Evolutionary conservation across 1,140 invertebrate genomes (phyloP), one percentile per base, ranked within the genome.

Genomic region (Heliothis subflexa): DNA sequence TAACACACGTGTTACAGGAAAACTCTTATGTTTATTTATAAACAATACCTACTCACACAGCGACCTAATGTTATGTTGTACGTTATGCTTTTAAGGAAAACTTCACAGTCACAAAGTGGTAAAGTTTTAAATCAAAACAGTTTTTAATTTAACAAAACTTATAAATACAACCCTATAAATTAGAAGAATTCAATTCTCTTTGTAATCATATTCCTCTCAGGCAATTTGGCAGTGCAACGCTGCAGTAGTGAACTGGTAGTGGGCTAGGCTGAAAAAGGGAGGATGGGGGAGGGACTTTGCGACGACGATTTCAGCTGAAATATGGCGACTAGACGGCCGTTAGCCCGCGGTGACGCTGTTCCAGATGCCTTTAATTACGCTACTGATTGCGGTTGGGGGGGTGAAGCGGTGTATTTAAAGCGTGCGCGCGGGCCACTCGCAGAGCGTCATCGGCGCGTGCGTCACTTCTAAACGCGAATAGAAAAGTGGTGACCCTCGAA

Each of bases 401-500:
- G 70, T 74, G 71, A 57, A 68, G 75, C 74, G 79, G 71, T 79
- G 82, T 86, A 86, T 86, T 84, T 82, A 85, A 88, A 89, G 83
- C 81, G 71, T 62, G 70, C 75, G 78, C 75, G 75, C 82, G 79
- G 33, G 71, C 64, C 76, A 77, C 72, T 85, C 81, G 78, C 79
- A 74, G 21, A 70, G 83, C 86, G 88, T 89, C 89, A 89, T 82
- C 77, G 85, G 83, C 88, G 84, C 88, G 89, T 90, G 91, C 91
- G 91, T 93, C 90, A 93, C 90, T 70, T 70, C 75, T 52, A 78
- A 89, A 89, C 90, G 83, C 89, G 89, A 91, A 93, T 93, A 92
- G 90, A 91, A 88, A 92, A 87, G 83, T 84, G 81, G 85, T 90
- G 90, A 91, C 88, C 88, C 88, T 91, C 89, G 86, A 64, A 66